Base-by-base conservation (phyloP, 2,888 invertebrate species). In the Hedychridium roseum region DNA sequence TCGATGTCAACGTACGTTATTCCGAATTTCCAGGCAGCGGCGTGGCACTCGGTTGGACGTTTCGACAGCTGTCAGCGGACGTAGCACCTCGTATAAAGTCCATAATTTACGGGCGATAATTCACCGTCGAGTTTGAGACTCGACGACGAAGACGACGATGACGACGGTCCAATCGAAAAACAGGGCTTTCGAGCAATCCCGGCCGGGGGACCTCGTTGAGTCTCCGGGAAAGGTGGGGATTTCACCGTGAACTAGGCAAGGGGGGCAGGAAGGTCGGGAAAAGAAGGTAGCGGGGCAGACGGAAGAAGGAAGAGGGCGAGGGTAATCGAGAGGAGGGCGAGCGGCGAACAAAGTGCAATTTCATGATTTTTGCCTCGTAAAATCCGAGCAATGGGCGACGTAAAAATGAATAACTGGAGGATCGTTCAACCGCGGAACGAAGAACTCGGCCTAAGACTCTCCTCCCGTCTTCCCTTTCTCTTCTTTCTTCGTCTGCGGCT, bases 321-420 rank as follows among this genome's bases (percentile, higher is more conserved):
- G 42, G 54, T 27, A 37, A 41, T 32, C 32, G 52, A 48, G 41
- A 30, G 36, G 31, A 27, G 38, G 40, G 51, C 36, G 50, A 56
- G 47, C 54, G 55, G 54, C 45, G 66, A 57, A 64, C 74, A 74
- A 73, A 76, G 74, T 72, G 76, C 74, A 76, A 74, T 76, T 76
- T 76, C 68, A 73, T 67, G 65, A 77, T 77, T 76, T 78, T 76
- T 78, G 74, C 73, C 68, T 76, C 78, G 75, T 78, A 78, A 77
- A 77, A 73, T 66, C 62, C 67, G 67, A 66, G 72, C 73, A 75
- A 76, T 77, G 74, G 73, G 69, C 68, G 70, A 70, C 68, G 71
- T 76, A 76, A 76, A 78, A 76, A 76, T 76, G 74, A 76, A 78
- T 76, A 76, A 76, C 76, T 70, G 71, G 66, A 68, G 71, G 73